Conservation (phyloP, 1,140 invertebrate species). For the Alviniconcha marisindica region DNA sequence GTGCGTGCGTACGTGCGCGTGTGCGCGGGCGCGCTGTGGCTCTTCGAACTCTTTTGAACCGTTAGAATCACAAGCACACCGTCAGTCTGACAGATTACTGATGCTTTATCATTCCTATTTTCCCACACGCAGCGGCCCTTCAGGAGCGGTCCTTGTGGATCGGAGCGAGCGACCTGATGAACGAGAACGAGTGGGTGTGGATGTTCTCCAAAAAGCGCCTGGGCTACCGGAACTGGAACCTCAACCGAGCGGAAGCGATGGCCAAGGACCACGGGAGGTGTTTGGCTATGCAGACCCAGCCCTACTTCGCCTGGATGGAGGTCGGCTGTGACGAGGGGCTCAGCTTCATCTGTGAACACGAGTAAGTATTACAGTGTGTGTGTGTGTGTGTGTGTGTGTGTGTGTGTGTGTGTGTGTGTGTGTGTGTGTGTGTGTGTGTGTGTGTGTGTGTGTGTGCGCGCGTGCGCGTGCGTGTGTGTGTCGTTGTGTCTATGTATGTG, state of each 20-base stretch:
- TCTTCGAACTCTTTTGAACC: too few relatives aligned
- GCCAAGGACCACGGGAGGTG: slow-evolving; percentile 26
- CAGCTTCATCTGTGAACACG: slow-evolving; percentile 38
- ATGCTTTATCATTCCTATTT: too few relatives aligned
- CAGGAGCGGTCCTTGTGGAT: slow-evolving; percentile 20
- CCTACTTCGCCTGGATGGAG: slow-evolving; percentile 28
- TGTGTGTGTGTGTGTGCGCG: too few relatives aligned
- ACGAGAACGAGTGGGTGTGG: slow-evolving; percentile 42
- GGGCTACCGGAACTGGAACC: slow-evolving; percentile 41
- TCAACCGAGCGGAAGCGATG: slow-evolving; percentile 31
- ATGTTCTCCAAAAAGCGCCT: slow-evolving; percentile 23
- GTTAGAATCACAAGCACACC: too few relatives aligned
- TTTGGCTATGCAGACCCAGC: slow-evolving; percentile 29
- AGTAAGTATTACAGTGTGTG: slow-evolving; percentile 21
- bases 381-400: neutral
- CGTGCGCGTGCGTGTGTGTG: too few relatives aligned
- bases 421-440: too few relatives aligned
- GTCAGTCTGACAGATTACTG: too few relatives aligned
- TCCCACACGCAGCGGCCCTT: slow-evolving; percentile 24
- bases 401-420: too few relatives aligned
- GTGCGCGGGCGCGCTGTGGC: too few relatives aligned
- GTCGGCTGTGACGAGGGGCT: slow-evolving; percentile 3
- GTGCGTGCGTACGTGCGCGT: too few relatives aligned
- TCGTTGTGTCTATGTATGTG: too few relatives aligned
- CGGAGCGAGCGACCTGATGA: slow-evolving; percentile 36